Conservation (phyloP, 2,888 invertebrate species). For the Drosophila cracens region DNA sequence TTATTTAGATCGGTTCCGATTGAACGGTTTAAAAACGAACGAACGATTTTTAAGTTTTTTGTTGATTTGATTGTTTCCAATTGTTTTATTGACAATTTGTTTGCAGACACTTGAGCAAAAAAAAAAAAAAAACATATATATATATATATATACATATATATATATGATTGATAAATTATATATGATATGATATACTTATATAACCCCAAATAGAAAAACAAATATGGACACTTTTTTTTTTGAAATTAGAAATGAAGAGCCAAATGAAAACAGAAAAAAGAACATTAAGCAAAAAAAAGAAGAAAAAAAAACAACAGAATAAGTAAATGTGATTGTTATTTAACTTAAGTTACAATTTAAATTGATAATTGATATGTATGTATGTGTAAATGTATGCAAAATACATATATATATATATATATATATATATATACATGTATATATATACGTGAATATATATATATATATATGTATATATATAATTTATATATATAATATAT, state of each 20-base stretch:
- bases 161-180: conserved; percentile 17
- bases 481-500: conserved; percentile 20
- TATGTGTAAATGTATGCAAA: conserved; percentile 59
- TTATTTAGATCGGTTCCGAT: conserved; percentile 43
- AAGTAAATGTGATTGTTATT: conserved; percentile 84
- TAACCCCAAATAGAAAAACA: conserved; percentile 54
- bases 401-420: conserved; percentile 19
- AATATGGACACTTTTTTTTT: conserved; percentile 56
- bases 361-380: conserved; percentile 57
- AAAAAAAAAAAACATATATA: conserved; percentile 1
- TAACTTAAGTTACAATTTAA: conserved; percentile 80
- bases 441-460: conserved; percentile 32
- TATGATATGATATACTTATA: conserved; percentile 38
- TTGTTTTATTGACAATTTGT: conserved; percentile 76
- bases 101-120: conserved; percentile 27
- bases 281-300: conserved; percentile 28
- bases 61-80: conserved; percentile 60
- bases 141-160: not conserved
- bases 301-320: conserved; percentile 56
- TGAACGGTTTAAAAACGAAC: conserved; percentile 28
- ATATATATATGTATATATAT: conserved; percentile 26
- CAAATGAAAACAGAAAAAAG: conserved; percentile 24
- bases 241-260: conserved; percentile 23
- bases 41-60: conserved; percentile 50
- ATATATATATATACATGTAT: conserved; percentile 4